Evolutionary conservation across 2,113 vertebrate genomes (phyloP).

Genomic region (Okapia johnstoni): DNA sequence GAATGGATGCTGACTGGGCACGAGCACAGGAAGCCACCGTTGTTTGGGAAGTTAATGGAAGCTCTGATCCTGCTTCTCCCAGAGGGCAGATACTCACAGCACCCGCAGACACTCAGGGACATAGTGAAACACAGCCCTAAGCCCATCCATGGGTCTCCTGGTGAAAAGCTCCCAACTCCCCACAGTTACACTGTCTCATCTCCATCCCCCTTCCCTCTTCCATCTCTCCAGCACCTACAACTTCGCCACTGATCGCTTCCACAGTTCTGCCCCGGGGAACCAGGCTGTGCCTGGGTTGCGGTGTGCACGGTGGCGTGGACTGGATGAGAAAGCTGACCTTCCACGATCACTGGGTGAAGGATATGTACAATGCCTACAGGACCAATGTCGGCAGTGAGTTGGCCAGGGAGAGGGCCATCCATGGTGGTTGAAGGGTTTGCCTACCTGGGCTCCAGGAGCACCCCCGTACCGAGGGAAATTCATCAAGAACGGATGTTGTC

Average conservation of each 20-base stretch:
- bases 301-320: conserved; percentile 96
- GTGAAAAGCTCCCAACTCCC: background rate
- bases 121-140: accelerated
- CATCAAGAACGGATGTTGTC: background rate
- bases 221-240: conserved; percentile 91
- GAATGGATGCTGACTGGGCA: no score
- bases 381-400: no score
- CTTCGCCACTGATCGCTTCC: conserved; percentile 86
- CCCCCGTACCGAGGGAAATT: accelerated
- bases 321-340: conserved; percentile 99
- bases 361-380: conserved; percentile 91
- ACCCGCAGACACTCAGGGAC: accelerated
- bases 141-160: accelerated
- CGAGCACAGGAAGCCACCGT: accelerated
- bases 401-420: no score
- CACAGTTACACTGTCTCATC: background rate
- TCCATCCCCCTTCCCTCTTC: background rate
- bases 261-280: conserved; percentile 88
- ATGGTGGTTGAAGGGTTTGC: no score
- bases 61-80: no score
- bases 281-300: conserved; percentile 92
- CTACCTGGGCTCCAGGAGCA: background rate
- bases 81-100: accelerated
- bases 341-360: conserved; percentile 97
- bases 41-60: background rate